These are phyloP conservation scores for Thereva unica DNA, from an alignment of 2,888 invertebrate genomes.

Conservation along the genomic window DNA sequence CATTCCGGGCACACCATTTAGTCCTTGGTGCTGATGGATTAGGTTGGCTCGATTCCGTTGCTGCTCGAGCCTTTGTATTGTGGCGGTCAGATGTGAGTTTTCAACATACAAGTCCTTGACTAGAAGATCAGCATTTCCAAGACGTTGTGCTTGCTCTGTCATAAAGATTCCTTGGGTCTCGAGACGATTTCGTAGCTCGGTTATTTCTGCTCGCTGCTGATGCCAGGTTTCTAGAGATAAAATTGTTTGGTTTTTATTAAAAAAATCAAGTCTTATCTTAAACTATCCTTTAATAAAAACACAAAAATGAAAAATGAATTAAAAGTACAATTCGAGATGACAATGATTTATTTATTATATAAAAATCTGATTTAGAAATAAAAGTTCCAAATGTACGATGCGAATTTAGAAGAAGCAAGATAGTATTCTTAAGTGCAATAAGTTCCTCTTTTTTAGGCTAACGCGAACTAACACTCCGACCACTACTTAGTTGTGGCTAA, in stretches of 20 bases:
- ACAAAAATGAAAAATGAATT: no score
- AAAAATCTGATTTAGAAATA: no score
- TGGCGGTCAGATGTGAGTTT: slow-evolving; percentile 76
- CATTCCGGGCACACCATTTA: slow-evolving; percentile 48
- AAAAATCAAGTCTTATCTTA: background rate
- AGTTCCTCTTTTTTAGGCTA: no score
- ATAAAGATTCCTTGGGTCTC: slow-evolving; percentile 59
- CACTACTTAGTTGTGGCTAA: no score
- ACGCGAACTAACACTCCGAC: no score
- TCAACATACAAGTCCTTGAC: slow-evolving; percentile 84
- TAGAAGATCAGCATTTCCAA: slow-evolving; percentile 73
- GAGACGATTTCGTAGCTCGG: slow-evolving; percentile 60
- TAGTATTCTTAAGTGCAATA: no score
- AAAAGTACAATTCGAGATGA: no score
- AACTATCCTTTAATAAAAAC: background rate
- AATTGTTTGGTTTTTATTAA: slow-evolving; percentile 9
- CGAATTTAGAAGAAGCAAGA: no score
- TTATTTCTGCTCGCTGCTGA: slow-evolving; percentile 58
- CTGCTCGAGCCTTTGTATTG: slow-evolving; percentile 58
- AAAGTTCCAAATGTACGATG: no score
- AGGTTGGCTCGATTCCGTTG: slow-evolving; percentile 55
- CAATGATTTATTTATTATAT: no score
- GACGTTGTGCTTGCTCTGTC: slow-evolving; percentile 66
- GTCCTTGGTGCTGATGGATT: slow-evolving; percentile 54
- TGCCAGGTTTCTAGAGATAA: slow-evolving; percentile 55